These are phyloP conservation scores for Microdon myrmicae DNA, from an alignment of 2,888 invertebrate species.

Conservation along the genomic window DNA sequence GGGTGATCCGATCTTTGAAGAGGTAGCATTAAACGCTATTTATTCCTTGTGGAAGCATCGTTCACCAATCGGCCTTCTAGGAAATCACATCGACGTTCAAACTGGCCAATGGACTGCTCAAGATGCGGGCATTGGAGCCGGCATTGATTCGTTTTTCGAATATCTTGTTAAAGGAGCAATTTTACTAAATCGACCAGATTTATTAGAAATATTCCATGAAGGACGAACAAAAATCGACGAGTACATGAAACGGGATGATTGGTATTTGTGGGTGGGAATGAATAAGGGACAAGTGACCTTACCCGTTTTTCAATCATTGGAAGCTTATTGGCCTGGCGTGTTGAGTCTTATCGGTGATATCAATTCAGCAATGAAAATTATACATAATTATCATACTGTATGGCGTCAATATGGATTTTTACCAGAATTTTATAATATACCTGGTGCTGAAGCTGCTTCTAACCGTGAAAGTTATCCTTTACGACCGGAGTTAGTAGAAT, in stretches of 20 bases:
- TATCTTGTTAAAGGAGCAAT: slow-evolving; percentile 97
- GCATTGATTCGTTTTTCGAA: slow-evolving; percentile 97
- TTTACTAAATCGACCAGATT: slow-evolving; percentile 86
- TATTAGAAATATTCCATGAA: slow-evolving; percentile 91
- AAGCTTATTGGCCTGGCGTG: slow-evolving; percentile 98
- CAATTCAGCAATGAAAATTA: slow-evolving; percentile 88
- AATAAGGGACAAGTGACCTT: slow-evolving; percentile 90
- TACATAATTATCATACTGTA: slow-evolving; percentile 95
- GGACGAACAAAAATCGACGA: slow-evolving; percentile 81
- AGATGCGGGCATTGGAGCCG: slow-evolving; percentile 96
- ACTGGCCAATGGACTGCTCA: slow-evolving; percentile 97
- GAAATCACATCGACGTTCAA: slow-evolving; percentile 96
- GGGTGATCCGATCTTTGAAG: slow-evolving; percentile 94
- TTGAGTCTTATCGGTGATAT: slow-evolving; percentile 88
- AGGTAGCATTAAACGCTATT: slow-evolving; percentile 91
- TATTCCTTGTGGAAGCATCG: slow-evolving; percentile 86
- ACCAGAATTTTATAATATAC: slow-evolving; percentile 97
- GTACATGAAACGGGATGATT: slow-evolving; percentile 92
- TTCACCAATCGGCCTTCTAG: slow-evolving; percentile 88
- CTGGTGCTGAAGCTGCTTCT: slow-evolving; percentile 83
- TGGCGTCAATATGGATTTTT: slow-evolving; percentile 98
- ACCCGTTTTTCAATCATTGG: slow-evolving; percentile 98
- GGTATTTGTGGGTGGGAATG: slow-evolving; percentile 99
- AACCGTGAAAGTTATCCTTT: slow-evolving; percentile 92
- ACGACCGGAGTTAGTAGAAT: slow-evolving; percentile 95